Evolutionary conservation across 2,797 vertebrate genomes (phyloP).

Genomic region (Emys orbicularis): DNA sequence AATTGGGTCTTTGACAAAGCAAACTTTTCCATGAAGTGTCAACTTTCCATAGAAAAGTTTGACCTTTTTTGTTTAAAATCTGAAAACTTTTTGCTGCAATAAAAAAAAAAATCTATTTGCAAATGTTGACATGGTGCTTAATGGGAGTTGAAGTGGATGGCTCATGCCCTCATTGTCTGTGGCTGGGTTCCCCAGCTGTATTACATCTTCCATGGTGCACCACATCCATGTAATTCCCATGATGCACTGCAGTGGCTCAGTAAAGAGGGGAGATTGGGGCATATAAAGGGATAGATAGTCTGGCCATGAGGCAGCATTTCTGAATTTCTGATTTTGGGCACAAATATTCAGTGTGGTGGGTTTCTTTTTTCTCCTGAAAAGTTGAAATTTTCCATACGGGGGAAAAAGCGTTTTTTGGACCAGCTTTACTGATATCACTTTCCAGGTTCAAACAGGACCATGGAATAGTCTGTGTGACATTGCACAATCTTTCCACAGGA

Average conservation of each 20-base stretch:
- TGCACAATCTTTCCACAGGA: too few species aligned
- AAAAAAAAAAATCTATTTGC: background rate
- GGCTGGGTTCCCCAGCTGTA: too few species aligned
- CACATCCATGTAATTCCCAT: too few species aligned
- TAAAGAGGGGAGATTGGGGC: constrained; percentile 12
- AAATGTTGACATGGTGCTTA: too few species aligned
- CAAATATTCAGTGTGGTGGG: background rate
- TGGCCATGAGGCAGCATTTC: background rate
- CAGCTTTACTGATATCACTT: background rate
- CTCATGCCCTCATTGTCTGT: too few species aligned
- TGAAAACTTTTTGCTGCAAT: background rate
- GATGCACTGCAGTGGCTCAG: too few species aligned
- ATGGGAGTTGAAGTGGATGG: too few species aligned
- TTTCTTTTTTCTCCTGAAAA: background rate
- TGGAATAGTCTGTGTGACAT: too few species aligned
- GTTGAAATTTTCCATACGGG: background rate
- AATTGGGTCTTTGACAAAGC: background rate
- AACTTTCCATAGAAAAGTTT: background rate
- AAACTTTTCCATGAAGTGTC: background rate
- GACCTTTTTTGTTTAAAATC: background rate
- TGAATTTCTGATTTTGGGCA: constrained; percentile 32
- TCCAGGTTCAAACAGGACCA: too few species aligned
- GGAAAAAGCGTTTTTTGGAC: background rate
- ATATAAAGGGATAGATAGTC: background rate
- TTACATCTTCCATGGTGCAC: too few species aligned